Evolutionary conservation across 1,140 invertebrate genomes (phyloP).

Genomic region (Euglossa dilemma): DNA sequence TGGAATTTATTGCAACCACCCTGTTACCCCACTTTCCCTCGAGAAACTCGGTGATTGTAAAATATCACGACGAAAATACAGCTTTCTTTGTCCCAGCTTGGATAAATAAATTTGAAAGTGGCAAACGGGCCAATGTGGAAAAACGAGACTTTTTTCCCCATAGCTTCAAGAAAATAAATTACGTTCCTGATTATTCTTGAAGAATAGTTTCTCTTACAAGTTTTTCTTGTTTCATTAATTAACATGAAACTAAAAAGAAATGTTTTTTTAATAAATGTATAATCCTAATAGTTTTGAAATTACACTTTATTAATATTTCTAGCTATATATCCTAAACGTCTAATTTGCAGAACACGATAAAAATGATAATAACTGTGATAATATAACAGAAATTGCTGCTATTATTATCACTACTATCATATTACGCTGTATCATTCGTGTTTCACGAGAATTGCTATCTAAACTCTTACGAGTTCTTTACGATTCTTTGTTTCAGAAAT

Average conservation of each 20-base stretch:
- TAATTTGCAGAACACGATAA: too few relatives aligned
- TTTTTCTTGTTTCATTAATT: background rate
- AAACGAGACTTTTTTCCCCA: too few relatives aligned
- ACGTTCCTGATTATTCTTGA: background rate
- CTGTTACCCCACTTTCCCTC: background rate
- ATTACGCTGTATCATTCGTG: background rate
- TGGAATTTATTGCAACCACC: slow-evolving; percentile 29
- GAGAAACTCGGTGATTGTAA: slow-evolving; percentile 46
- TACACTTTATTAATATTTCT: too few relatives aligned
- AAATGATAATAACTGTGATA: too few relatives aligned
- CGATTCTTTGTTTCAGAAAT: slow-evolving; percentile 73
- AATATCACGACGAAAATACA: slow-evolving; percentile 33
- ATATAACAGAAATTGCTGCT: too few relatives aligned
- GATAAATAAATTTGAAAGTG: slow-evolving; percentile 50
- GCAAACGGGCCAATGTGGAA: background rate
- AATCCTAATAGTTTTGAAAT: too few relatives aligned
- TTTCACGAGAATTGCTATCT: background rate
- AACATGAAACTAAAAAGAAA: background rate
- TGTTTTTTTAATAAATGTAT: too few relatives aligned
- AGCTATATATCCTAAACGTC: too few relatives aligned
- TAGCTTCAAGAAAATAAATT: too few relatives aligned
- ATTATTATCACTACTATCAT: background rate
- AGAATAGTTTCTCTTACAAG: too few relatives aligned
- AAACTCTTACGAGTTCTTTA: background rate
- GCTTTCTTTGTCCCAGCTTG: slow-evolving; percentile 18